Conservation (phyloP, 1,140 invertebrate genomes). For the Drosophila orena region DNA sequence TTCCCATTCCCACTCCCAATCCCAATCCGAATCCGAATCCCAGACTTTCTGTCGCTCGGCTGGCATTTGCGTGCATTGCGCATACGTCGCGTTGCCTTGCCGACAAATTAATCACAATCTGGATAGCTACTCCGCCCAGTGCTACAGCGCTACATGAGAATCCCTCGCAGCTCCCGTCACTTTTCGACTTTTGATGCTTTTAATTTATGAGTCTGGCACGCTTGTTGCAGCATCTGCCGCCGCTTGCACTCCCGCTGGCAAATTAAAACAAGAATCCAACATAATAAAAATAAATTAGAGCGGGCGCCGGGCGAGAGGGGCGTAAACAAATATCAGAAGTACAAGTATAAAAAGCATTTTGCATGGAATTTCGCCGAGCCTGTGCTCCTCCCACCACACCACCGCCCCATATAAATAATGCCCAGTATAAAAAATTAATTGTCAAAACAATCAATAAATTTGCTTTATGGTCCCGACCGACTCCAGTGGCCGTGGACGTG, state of each 20-base stretch:
- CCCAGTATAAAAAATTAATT: constrained; percentile 74
- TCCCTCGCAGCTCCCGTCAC: constrained; percentile 54
- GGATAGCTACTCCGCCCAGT: background rate
- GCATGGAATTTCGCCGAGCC: constrained; percentile 29
- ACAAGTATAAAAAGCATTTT: constrained; percentile 43
- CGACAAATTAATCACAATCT: constrained; percentile 73
- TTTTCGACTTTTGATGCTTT: constrained; percentile 47
- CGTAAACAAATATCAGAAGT: constrained; percentile 26
- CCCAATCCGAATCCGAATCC: background rate
- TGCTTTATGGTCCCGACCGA: constrained; percentile 54
- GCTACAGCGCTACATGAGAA: constrained; percentile 30
- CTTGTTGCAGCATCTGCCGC: constrained; percentile 29
- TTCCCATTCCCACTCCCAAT: background rate
- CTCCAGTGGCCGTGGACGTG: constrained; percentile 38
- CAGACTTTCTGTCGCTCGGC: constrained; percentile 26
- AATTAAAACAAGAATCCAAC: constrained; percentile 47
- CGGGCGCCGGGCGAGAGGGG: background rate
- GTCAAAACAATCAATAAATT: constrained; percentile 81
- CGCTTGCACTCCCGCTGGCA: background rate
- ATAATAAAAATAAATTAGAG: constrained; percentile 56
- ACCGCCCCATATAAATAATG: constrained; percentile 58
- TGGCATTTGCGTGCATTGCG: constrained; percentile 58
- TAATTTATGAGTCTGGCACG: constrained; percentile 60
- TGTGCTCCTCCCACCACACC: constrained; percentile 11
- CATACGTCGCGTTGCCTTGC: constrained; percentile 66